Conservation (phyloP, 1,140 invertebrate species). For the Apis florea region DNA sequence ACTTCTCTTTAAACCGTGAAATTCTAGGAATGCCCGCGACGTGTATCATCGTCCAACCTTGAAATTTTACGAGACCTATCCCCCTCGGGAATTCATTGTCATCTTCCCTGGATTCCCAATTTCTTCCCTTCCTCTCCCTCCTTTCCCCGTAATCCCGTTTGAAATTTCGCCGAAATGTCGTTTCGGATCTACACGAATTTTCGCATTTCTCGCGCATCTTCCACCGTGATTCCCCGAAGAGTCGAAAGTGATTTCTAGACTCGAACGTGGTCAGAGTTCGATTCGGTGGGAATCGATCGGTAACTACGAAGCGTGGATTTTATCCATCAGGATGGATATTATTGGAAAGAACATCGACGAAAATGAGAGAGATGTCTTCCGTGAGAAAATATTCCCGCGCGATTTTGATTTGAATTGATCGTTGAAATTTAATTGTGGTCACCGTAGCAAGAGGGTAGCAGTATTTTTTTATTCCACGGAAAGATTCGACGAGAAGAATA, state of each 20-base stretch:
- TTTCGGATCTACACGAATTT: not conserved
- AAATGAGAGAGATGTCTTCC: not conserved
- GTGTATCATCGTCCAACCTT: not conserved
- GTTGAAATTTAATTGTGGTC: too few species aligned
- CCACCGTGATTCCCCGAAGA: not conserved
- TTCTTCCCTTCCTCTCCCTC: not conserved
- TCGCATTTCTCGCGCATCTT: not conserved
- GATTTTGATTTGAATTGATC: not conserved
- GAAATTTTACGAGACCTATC: conserved; percentile 20
- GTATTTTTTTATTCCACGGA: too few species aligned
- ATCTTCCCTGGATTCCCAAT: conserved; percentile 32
- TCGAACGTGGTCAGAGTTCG: conserved; percentile 17
- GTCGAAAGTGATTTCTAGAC: not conserved
- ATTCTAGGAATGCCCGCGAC: conserved; percentile 4
- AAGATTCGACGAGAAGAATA: too few species aligned
- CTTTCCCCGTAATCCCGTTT: not conserved
- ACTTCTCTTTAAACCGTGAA: conserved; percentile 1
- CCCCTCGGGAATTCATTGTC: conserved; percentile 32
- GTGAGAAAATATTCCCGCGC: not conserved
- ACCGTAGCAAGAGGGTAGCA: too few species aligned
- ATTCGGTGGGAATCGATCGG: conserved; percentile 8
- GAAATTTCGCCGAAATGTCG: not conserved
- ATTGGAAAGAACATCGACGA: not conserved
- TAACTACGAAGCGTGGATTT: conserved; percentile 1
- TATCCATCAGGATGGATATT: not conserved